Evolutionary conservation across 2,113 vertebrate species (phyloP).

Genomic region (Sylvilagus bachmani): DNA sequence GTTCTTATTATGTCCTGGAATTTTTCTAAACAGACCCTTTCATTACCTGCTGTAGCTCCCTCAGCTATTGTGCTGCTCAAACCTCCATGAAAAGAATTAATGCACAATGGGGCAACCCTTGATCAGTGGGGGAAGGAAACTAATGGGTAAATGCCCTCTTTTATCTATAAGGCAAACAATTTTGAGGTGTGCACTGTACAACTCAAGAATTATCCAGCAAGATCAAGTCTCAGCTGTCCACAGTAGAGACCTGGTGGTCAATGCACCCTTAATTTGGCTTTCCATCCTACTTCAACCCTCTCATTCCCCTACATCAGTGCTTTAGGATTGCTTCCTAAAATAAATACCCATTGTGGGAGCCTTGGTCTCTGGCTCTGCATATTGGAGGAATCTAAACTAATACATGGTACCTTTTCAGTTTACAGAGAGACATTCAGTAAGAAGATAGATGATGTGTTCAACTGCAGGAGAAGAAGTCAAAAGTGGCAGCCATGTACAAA

Average conservation of each 20-base stretch:
- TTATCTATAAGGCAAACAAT: background rate
- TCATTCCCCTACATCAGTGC: background rate
- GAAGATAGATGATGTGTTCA: background rate
- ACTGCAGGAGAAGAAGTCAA: background rate
- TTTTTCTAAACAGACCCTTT: background rate
- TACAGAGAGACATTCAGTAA: background rate
- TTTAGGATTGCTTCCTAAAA: background rate
- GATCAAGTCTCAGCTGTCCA: background rate
- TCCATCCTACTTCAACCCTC: background rate
- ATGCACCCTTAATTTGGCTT: background rate
- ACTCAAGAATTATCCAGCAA: background rate
- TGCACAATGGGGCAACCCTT: background rate
- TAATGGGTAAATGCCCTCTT: background rate
- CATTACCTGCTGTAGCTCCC: background rate
- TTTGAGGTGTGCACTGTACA: background rate
- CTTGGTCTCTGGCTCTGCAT: background rate
- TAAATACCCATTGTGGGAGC: background rate
- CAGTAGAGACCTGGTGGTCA: background rate
- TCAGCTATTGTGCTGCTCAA: background rate
- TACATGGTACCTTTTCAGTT: background rate
- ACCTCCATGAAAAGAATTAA: background rate
- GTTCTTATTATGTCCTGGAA: background rate
- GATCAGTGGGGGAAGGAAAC: background rate
- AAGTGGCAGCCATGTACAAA: background rate
- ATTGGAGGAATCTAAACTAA: slow-evolving; percentile 20